phyloP scores from a whole-genome alignment of 2,113 vertebrate genomes.

The Emydocephalus ijimae region DNA sequence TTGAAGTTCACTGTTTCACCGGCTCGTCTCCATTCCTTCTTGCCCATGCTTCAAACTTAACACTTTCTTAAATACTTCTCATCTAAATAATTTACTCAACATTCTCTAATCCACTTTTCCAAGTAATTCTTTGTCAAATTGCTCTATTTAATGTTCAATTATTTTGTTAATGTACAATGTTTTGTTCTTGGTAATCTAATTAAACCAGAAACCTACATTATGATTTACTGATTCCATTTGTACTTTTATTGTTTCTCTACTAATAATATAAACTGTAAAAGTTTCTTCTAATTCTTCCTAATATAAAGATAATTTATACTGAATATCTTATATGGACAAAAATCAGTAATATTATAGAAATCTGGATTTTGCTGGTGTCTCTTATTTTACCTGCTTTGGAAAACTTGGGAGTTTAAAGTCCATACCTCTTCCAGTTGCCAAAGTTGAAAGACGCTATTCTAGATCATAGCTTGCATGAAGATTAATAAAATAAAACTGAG shows the following conservation, averaged over 20 bases:
- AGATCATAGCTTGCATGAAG: neutral
- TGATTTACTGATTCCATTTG: neutral
- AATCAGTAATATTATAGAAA: neutral
- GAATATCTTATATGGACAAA: neutral
- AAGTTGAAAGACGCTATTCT: neutral
- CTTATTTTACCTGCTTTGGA: neutral
- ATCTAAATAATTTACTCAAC: conserved; percentile 32
- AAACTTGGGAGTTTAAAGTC: neutral
- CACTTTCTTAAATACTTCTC: conserved; percentile 9
- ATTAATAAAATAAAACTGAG: neutral
- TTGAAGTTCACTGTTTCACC: too few relatives aligned
- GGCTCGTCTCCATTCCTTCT: too few relatives aligned
- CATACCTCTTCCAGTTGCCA: neutral
- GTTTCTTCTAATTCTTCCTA: neutral
- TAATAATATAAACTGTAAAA: neutral
- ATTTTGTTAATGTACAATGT: neutral
- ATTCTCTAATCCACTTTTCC: conserved; percentile 14
- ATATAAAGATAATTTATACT: neutral
- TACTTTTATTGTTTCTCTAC: neutral
- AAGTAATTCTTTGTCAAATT: conserved; percentile 5
- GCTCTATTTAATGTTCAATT: conserved; percentile 6
- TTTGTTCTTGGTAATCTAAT: neutral
- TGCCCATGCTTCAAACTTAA: too few relatives aligned
- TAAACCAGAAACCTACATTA: neutral
- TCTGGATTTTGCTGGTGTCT: neutral